Conservation (phyloP, 2,113 vertebrate genomes). For the Sinocyclocheilus anophthalmus region DNA sequence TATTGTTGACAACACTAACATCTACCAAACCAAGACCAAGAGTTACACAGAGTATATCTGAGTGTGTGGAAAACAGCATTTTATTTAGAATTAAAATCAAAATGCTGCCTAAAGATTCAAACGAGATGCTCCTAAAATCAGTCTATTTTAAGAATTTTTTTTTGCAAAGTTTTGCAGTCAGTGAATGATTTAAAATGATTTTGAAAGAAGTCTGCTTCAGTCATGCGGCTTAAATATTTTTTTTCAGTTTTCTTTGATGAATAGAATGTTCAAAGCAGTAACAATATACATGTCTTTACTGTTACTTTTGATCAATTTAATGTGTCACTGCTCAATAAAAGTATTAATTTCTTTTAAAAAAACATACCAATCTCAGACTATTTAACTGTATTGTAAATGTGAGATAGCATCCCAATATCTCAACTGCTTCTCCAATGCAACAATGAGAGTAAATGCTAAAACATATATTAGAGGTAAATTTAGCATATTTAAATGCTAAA, state of each 20-base stretch:
- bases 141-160: not conserved
- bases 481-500: not conserved
- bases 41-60: not conserved
- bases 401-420: too few relatives aligned
- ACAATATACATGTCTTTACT: too few relatives aligned
- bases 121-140: not conserved
- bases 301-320: too few relatives aligned
- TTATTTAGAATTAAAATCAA: not conserved
- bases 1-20: constrained; percentile 28
- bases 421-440: too few relatives aligned
- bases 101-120: not conserved
- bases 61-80: not conserved
- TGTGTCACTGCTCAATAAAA: too few relatives aligned
- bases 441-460: too few relatives aligned
- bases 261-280: too few relatives aligned
- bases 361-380: too few relatives aligned
- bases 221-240: too few relatives aligned
- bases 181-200: not conserved
- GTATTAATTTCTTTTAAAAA: too few relatives aligned
- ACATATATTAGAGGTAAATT: not conserved
- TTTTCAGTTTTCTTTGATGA: too few relatives aligned
- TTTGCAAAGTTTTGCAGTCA: not conserved
- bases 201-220: not conserved
- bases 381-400: too few relatives aligned
- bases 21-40: not conserved